These are phyloP conservation scores for Lineus longissimus DNA, from an alignment of 1,140 invertebrate species.

Conservation along the genomic window DNA sequence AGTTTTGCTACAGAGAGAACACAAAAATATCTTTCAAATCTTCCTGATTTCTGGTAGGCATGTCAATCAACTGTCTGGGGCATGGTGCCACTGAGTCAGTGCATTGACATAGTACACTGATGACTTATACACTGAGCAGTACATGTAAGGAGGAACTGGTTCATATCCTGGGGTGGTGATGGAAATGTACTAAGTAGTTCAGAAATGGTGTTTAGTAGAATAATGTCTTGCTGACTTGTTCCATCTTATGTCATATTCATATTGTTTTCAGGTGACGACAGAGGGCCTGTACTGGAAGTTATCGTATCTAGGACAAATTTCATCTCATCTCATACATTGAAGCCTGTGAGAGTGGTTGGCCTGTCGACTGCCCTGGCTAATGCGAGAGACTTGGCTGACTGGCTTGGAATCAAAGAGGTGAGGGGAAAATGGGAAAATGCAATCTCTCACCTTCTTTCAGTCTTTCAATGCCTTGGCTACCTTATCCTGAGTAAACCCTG, in stretches of 20 bases:
- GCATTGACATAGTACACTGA: no score
- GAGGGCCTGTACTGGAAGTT: conserved; percentile 66
- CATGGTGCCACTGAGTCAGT: background rate
- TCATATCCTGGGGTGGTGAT: no score
- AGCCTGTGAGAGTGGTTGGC: conserved; percentile 79
- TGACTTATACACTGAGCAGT: no score
- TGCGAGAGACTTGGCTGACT: conserved; percentile 92
- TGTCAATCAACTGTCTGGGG: background rate
- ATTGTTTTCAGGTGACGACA: conserved; percentile 57
- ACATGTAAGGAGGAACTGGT: no score
- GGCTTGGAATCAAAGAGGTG: conserved; percentile 80
- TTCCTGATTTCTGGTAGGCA: background rate
- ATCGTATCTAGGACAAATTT: conserved; percentile 79
- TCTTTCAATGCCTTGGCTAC: background rate
- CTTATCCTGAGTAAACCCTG: background rate
- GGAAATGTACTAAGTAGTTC: no score
- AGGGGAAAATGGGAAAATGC: conserved; percentile 14
- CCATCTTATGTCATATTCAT: conserved; percentile 1
- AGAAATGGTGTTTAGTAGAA: no score
- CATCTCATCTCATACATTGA: conserved; percentile 79
- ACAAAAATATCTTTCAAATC: background rate
- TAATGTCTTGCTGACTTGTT: background rate
- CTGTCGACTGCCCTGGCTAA: conserved; percentile 97
- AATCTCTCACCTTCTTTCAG: background rate
- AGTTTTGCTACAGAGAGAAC: background rate